Evolutionary conservation across 2,113 vertebrate species (phyloP), one percentile per base, ranked within the genome.

Genomic region (Fregetta grallaria): DNA sequence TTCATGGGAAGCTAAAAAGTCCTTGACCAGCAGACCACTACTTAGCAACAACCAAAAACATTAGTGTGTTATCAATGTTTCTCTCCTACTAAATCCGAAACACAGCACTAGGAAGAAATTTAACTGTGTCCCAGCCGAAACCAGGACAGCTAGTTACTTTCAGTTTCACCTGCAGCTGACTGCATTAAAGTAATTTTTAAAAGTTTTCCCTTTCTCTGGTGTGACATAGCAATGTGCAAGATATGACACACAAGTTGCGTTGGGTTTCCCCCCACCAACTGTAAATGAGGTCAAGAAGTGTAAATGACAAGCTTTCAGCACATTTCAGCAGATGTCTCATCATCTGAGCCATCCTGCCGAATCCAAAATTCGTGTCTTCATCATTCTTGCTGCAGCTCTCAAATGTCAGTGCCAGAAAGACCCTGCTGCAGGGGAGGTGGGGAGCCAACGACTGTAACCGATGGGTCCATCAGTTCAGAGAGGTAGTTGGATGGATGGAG

Each of bases 221-320:
- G 44, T 94, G 84, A 77, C 11, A 3, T 87, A 87, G 19, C 44
- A 29, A 65, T 14, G 27, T 61, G 76, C 40, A 78, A 78, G 73
- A 89, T 75, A 84, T 13, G 75, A 86, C 67, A 77, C 18, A 18
- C 36, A 73, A 56, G 34, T 68, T 61, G 30, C 5, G 1, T 5
- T 70, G 90, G 62, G 59, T 93, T 96, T 96, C 79, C 86, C 90
- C 92, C 44, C 30, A 38, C 55, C 63, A 59, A 86, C 88, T 45
- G 53, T 66, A 91, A 83, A 76, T 70, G 85, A 71, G 85, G 58
- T 75, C 71, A 80, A 76, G 47, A 90, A 88, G 34, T 42, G 17
- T 67, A 86, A 81, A 61, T 87, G 16, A 63, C 65, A 65, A 80
- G 32, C 55, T 66, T 92, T 79, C 62, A 75, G 67, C 68, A 56